Base-by-base conservation (phyloP, 2,113 vertebrate genomes). In the Sphyrna mokarran region DNA sequence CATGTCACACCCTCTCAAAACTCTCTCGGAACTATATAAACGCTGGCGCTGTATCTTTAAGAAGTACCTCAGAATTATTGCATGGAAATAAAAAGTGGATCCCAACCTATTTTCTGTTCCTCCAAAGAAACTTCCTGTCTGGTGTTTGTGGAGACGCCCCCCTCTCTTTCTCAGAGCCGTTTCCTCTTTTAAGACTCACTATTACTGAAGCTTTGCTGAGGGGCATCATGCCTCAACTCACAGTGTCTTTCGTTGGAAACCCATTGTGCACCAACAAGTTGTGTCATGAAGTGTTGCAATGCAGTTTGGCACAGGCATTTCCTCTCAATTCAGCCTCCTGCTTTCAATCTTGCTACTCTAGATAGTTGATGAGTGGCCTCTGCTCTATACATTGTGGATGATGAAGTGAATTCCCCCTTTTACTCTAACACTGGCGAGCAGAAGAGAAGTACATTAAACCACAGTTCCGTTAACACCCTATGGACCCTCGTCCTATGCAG, bases 41-140 rank as follows among this genome's bases (percentile, higher is more conserved):
- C 61, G 8, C 61, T 63, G 6, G 1, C 5, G 16, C 89, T 68
- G 14, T 91, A 91, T 33, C 61, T 91, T 91, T 91, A 93, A 93
- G 61, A 93, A 93, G 2, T 93, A 29, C 33, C 61, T 93, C 61
- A 68, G 33, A 66, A 37, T 22, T 66, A 37, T 22, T 66, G 16
- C 18, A 3, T 93, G 22, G 1, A 66, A 93, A 68, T 61, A 66
- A 66, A n/a, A 33, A 66, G 16, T 40, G 63, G n/a, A 16, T 61
- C 26, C 87, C 87, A 90, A 63, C 63, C 13, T 66, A 66, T 66
- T 66, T 66, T 93, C 89, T 91, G 61, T 91, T 91, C 61, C 89
- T 91, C 61, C 33, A 93, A 37, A 66, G 29, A 37, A 66, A 66
- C 58, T 93, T 93, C 61, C 89, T 66, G n/a, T 93, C 61, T 66